phyloP scores from a whole-genome alignment of 2,888 invertebrate species.

The Ornithoptera priamus region DNA sequence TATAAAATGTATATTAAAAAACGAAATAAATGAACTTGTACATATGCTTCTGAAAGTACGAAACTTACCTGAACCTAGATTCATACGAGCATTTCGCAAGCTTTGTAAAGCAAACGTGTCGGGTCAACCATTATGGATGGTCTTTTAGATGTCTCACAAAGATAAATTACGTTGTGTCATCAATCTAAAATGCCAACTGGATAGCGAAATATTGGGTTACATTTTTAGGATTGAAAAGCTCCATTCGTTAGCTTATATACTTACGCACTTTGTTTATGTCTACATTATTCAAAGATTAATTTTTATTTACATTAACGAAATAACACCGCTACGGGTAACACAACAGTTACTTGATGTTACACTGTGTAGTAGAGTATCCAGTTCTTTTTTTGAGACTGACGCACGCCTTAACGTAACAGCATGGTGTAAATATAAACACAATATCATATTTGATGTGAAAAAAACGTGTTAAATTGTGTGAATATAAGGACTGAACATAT shows the following conservation, averaged over 20 bases:
- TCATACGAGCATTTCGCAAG: constrained; percentile 37
- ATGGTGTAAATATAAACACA: constrained; percentile 12
- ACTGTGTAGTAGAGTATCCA: constrained; percentile 11
- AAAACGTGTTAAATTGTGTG: neutral
- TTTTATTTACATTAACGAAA: neutral
- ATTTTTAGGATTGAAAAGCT: constrained; percentile 20
- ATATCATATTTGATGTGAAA: neutral
- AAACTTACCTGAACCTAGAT: constrained; percentile 28
- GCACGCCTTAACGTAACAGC: constrained; percentile 15
- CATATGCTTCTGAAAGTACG: constrained; percentile 14
- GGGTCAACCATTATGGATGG: constrained; percentile 45
- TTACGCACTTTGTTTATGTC: neutral
- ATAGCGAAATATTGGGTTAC: constrained; percentile 34
- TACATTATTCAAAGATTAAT: neutral
- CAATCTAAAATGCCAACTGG: constrained; percentile 45
- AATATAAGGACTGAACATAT: neutral
- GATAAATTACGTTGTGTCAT: constrained; percentile 49
- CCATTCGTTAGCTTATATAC: neutral
- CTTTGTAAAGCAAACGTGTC: constrained; percentile 43
- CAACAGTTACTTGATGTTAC: constrained; percentile 8
- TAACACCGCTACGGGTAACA: neutral
- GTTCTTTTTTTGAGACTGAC: constrained; percentile 20
- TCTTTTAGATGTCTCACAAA: constrained; percentile 47
- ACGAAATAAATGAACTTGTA: neutral
- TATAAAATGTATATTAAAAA: neutral